Conservation (phyloP, 1,140 invertebrate species). For the Globodera ellingtonae region DNA sequence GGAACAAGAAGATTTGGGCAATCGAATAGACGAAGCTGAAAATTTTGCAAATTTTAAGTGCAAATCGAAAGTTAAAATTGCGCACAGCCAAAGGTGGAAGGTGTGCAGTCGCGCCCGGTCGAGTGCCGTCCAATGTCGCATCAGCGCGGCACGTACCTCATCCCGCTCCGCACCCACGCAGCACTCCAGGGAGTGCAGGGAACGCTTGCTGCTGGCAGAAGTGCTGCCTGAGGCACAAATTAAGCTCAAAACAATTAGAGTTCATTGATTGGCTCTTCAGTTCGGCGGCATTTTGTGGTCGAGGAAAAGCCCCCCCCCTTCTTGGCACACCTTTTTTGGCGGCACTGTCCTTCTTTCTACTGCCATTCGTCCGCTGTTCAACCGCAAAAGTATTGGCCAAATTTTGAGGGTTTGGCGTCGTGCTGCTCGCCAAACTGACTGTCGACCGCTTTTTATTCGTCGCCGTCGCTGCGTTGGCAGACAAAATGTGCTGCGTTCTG, state of each 20-base stretch:
- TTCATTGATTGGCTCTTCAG: too few relatives aligned
- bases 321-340: not conserved
- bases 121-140: slow-evolving; percentile 26
- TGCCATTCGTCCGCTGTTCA: not conserved
- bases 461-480: not conserved
- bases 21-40: slow-evolving; percentile 52
- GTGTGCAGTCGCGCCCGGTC: slow-evolving; percentile 63
- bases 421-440: not conserved
- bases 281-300: not conserved
- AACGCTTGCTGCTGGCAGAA: not conserved
- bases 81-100: slow-evolving; percentile 62
- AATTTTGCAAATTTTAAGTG: not conserved
- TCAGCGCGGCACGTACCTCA: slow-evolving; percentile 11
- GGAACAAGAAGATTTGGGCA: slow-evolving; percentile 62
- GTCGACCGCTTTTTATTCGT: not conserved
- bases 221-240: not conserved
- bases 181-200: slow-evolving; percentile 12
- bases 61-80: not conserved
- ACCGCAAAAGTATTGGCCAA: not conserved
- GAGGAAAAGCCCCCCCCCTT: not conserved
- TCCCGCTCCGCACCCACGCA: slow-evolving; percentile 3
- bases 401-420: not conserved
- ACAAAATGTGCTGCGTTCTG: not conserved
- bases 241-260: not conserved
- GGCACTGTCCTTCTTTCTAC: not conserved